phyloP scores from a whole-genome alignment of 2,888 invertebrate genomes.

The Dysmachus trigonus region DNA sequence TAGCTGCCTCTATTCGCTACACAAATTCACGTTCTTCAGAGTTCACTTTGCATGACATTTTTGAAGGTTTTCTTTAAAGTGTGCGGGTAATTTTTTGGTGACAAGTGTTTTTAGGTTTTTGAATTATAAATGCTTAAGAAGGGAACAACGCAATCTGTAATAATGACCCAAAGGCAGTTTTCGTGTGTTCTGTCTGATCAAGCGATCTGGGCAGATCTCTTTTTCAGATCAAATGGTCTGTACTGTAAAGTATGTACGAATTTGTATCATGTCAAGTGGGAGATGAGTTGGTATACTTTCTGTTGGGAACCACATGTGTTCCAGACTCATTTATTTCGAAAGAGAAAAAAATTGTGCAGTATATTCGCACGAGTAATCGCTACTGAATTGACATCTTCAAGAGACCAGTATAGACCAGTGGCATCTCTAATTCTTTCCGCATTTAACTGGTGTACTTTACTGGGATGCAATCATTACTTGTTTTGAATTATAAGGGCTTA shows the following conservation, averaged over 20 bases:
- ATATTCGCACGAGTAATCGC: background rate
- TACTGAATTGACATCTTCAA: background rate
- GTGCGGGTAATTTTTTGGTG: background rate
- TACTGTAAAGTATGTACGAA: background rate
- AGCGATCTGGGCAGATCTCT: background rate
- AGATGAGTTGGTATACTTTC: background rate
- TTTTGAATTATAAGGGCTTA: background rate
- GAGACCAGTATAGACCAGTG: background rate
- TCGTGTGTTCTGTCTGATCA: background rate
- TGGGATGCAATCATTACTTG: background rate
- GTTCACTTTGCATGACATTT: background rate
- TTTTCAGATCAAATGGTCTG: background rate
- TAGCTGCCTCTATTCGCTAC: background rate
- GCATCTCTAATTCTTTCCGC: background rate
- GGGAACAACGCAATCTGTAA: background rate
- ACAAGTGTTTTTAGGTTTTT: background rate
- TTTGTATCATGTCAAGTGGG: background rate
- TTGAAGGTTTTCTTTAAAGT: background rate
- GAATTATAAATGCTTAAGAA: background rate
- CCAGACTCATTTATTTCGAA: background rate
- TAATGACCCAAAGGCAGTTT: background rate
- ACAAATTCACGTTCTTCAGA: background rate
- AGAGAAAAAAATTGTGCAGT: background rate
- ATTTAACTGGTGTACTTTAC: background rate
- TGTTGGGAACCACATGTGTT: background rate